Evolutionary conservation across 1,140 invertebrate species (phyloP).

Genomic region (Habropoda laboriosa): DNA sequence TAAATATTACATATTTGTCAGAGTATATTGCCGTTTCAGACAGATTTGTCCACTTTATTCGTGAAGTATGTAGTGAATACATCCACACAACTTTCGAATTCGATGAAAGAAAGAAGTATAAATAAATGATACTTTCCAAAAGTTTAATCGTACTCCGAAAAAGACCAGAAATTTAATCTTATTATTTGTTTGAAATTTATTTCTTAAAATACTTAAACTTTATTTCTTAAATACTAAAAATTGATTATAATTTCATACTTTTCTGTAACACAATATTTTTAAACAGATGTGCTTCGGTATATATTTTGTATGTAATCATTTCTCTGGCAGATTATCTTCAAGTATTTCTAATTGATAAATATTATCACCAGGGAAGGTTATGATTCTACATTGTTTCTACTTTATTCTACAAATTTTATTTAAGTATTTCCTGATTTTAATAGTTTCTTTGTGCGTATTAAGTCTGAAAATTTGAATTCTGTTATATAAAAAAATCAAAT

Average conservation of each 20-base stretch:
- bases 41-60: slow-evolving; percentile 46
- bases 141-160: slow-evolving; percentile 11
- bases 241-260: slow-evolving; percentile 21
- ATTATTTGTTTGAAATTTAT: neutral
- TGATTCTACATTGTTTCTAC: neutral
- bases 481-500: too few relatives aligned
- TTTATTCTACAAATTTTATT: neutral
- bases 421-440: neutral
- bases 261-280: slow-evolving; percentile 1
- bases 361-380: neutral
- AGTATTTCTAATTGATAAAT: neutral
- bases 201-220: neutral
- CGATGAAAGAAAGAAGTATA: neutral
- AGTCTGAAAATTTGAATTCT: too few relatives aligned
- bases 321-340: neutral
- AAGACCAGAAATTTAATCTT: neutral
- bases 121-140: slow-evolving; percentile 2
- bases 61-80: neutral
- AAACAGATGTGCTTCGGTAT: neutral
- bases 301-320: neutral
- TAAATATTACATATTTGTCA: slow-evolving; percentile 62
- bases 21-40: slow-evolving; percentile 63
- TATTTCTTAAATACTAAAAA: neutral
- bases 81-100: slow-evolving; percentile 3
- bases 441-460: neutral